Evolutionary conservation across 37 sponge, comb jelly and placozoan species (phyloP).

Genomic region (Ianthella basta): DNA sequence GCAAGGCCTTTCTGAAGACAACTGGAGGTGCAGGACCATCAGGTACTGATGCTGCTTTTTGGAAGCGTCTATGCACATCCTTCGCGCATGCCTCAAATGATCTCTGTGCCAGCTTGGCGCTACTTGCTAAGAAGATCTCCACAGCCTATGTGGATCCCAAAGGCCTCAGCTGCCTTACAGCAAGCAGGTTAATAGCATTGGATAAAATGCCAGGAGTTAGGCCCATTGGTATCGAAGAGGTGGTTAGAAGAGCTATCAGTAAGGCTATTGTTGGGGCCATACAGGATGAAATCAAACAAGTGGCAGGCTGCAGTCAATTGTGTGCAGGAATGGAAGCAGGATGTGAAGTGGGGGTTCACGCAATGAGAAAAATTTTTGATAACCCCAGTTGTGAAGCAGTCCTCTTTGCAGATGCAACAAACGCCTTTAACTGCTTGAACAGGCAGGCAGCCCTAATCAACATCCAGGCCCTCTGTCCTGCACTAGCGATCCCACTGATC

Average conservation of each 20-base stretch:
- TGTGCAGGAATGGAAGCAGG: conserved; percentile 17
- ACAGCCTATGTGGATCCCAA: not conserved
- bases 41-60: not conserved
- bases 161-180: not conserved
- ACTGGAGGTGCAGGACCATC: conserved; percentile 1
- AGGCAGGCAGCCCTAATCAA: not conserved
- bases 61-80: not conserved
- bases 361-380: conserved; percentile 4
- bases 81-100: not conserved
- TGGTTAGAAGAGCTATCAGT: not conserved
- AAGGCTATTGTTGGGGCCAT: not conserved
- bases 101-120: not conserved
- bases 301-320: not conserved
- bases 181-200: not conserved
- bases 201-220: conserved; percentile 7
- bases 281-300: conserved; percentile 17
- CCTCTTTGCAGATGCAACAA: not conserved
- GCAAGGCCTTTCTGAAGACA: not conserved
- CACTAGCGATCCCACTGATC: not conserved
- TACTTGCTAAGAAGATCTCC: not conserved
- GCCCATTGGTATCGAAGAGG: not conserved
- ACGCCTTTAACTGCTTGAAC: not conserved
- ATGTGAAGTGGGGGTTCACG: conserved; percentile 7
- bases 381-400: not conserved
- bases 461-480: not conserved